Percentiles rank a stretch among this genome's conserved stretches.
These are phyloP conservation scores for Cebus imitator DNA, from an alignment of 2,113 vertebrate species.

Conservation along the genomic window DNA sequence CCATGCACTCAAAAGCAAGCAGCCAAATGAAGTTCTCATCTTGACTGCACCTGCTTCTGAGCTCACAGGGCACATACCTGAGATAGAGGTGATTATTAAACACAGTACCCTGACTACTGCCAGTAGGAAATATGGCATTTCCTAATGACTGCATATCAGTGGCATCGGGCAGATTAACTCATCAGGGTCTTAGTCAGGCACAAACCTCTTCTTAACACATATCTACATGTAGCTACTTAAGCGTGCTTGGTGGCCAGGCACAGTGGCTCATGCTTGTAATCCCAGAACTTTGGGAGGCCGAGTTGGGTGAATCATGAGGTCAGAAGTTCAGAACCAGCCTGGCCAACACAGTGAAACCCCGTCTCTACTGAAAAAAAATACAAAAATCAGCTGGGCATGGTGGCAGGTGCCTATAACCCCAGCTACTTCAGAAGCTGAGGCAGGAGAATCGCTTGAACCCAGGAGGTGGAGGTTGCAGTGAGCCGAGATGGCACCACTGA, in stretches of 20 bases:
- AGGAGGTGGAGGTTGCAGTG: no score
- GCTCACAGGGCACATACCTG: neutral
- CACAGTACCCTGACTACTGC: neutral
- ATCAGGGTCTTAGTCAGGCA: neutral
- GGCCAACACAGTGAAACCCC: no score
- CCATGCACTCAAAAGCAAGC: neutral
- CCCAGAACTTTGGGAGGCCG: no score
- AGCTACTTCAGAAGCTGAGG: no score
- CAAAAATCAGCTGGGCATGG: no score
- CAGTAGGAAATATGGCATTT: neutral
- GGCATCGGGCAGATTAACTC: neutral
- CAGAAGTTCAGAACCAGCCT: no score
- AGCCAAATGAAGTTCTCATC: neutral
- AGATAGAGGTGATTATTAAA: neutral
- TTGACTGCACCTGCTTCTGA: neutral
- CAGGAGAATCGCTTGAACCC: no score
- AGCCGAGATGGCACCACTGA: no score
- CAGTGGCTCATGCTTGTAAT: no score
- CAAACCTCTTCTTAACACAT: neutral
- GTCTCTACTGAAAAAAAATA: no score
- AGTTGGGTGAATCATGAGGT: no score
- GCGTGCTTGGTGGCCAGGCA: neutral
- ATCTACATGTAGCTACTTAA: neutral
- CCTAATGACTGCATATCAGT: neutral
- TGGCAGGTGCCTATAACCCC: no score